Evolutionary conservation across 2,888 invertebrate genomes (phyloP), one percentile per base, ranked within the genome.

Genomic region (Catocala fraxini): DNA sequence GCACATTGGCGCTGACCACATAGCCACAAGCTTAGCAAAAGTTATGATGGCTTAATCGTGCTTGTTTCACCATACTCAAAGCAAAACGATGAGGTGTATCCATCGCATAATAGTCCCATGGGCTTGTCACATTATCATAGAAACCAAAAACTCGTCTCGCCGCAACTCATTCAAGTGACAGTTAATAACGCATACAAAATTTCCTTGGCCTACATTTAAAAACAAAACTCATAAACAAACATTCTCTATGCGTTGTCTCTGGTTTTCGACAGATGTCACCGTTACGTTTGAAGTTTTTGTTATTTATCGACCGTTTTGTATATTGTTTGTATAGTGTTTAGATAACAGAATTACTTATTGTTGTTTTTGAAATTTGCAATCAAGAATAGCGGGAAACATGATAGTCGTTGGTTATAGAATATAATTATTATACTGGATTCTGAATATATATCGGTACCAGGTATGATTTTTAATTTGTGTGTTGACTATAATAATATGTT

Each of bases 231-330:
- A 35, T 35, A 39, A 15, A 58, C 10, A 12, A 35, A 13, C n/a
- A 25, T 49, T 43, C 51, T 59, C 57, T 63, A 39, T 25, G 49
- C 5, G 1, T 47, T 41, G 43, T 56, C 54, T 66, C 34, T 39
- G 54, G 33, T 53, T 59, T 12, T 57, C 70, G 68, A 60, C 77
- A 70, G 56, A 39, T 63, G 74, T 70, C 77, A 68, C 56, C 52
- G 56, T 61, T 61, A 61, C 39, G 49, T 61, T 56, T 34, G 13
- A 61, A 61, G 43, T 49, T 49, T 45, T 46, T 51, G 13, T 13
- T 45, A 9, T 53, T 45, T 53, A 53, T 34, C 10, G 25, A 6
- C n/a, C 33, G 10, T 34, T 53, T 51, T 60, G 41, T 51, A 39
- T 55, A 60, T 41, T 52, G 6, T 51, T 51, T 51, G n/a, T n/a